phyloP scores from a whole-genome alignment of 1,140 invertebrate genomes.

The Megalopta genalis region DNA sequence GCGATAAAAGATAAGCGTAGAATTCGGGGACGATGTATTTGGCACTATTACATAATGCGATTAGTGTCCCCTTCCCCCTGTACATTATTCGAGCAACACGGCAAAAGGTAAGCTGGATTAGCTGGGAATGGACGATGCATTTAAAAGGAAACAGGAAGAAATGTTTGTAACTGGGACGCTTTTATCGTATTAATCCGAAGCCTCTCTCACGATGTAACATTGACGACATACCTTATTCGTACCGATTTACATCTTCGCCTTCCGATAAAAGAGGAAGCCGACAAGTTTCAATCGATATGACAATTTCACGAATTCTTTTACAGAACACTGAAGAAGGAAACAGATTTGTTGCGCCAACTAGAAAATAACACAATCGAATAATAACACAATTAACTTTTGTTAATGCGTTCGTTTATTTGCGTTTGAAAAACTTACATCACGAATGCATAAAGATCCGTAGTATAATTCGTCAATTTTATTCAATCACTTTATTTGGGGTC shows the following conservation, averaged over 20 bases:
- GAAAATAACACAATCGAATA: too few species aligned
- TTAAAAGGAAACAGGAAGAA: conserved; percentile 38
- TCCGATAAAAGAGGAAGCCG: too few species aligned
- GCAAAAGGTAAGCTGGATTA: conserved; percentile 41
- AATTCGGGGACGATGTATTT: conserved; percentile 14
- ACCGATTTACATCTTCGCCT: not conserved
- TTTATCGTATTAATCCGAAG: conserved; percentile 15
- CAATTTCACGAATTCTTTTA: too few species aligned
- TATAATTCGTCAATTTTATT: too few species aligned
- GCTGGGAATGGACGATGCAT: conserved; percentile 23
- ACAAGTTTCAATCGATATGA: too few species aligned
- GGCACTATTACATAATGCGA: conserved; percentile 23
- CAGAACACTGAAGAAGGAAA: too few species aligned
- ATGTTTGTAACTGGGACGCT: conserved; percentile 20
- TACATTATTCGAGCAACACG: not conserved
- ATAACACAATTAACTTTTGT: too few species aligned
- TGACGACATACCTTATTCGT: not conserved
- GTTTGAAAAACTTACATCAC: too few species aligned
- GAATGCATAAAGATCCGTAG: too few species aligned
- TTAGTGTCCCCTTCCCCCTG: not conserved
- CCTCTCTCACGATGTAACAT: not conserved
- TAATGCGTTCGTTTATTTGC: too few species aligned
- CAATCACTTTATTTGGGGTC: too few species aligned
- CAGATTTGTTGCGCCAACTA: too few species aligned
- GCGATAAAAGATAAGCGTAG: not conserved